Percentiles rank a stretch among this genome's conserved stretches.
Conservation (phyloP, 2,797 vertebrate genomes). For the Cuniculus paca region DNA sequence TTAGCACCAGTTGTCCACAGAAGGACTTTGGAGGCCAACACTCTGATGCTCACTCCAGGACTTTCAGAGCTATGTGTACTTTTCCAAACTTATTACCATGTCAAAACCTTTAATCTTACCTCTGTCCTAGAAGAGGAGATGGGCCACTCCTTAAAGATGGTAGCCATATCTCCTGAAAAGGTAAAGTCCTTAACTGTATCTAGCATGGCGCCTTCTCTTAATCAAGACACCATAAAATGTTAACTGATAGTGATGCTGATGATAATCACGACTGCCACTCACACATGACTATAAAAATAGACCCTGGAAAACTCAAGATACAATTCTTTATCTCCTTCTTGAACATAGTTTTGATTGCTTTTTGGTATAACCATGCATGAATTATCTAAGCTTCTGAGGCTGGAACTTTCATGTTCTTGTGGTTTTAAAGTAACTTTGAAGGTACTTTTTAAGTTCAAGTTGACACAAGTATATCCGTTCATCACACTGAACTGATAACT, state of each 20-base stretch:
- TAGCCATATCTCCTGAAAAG: neutral
- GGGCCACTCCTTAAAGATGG: constrained; percentile 30
- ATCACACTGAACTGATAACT: neutral
- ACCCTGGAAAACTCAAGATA: neutral
- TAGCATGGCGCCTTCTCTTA: neutral
- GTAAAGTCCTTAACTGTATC: constrained; percentile 41
- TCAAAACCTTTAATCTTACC: constrained; percentile 29
- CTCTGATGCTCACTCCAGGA: neutral
- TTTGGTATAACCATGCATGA: neutral
- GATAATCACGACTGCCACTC: neutral
- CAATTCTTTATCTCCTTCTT: neutral
- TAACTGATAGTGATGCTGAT: neutral
- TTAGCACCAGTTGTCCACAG: neutral
- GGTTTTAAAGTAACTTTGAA: neutral
- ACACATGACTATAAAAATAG: neutral
- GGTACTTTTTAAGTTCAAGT: neutral
- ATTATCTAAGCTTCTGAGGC: neutral
- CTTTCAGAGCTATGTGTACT: neutral
- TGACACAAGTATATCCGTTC: neutral
- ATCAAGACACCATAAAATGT: constrained; percentile 60
- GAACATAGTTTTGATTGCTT: neutral
- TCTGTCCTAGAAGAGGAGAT: neutral
- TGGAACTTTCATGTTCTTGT: neutral
- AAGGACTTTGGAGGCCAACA: constrained; percentile 36
- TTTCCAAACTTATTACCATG: neutral